phyloP scores from a whole-genome alignment of 1,140 invertebrate species.

The Lepidurus packardi region DNA sequence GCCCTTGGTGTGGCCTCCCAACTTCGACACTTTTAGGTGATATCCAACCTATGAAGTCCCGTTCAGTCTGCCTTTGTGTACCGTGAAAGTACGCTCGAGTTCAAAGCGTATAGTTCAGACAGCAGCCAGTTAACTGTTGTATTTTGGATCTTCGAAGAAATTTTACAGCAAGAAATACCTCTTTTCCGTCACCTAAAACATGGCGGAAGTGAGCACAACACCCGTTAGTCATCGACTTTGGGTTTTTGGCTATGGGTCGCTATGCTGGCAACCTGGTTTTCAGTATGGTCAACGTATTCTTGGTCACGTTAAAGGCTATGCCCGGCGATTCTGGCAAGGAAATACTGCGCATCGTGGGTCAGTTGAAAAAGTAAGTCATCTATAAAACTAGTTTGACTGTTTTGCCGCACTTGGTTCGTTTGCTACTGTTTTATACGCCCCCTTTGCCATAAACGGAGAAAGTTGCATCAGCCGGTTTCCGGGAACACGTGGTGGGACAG shows the following conservation, averaged over 20 bases:
- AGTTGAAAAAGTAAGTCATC: constrained; percentile 58
- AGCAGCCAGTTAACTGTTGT: background rate
- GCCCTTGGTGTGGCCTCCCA: background rate
- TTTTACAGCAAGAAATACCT: background rate
- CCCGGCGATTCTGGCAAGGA: constrained; percentile 78
- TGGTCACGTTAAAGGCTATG: constrained; percentile 67
- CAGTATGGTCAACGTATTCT: constrained; percentile 61
- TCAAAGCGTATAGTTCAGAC: background rate
- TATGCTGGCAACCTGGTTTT: constrained; percentile 83
- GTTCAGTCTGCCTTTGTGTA: background rate
- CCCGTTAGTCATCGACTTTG: constrained; percentile 45
- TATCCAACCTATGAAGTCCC: too few relatives aligned
- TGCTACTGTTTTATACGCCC: background rate
- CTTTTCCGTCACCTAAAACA: background rate
- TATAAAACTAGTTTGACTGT: background rate
- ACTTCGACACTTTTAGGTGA: background rate
- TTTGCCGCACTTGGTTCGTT: background rate
- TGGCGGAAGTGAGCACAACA: background rate
- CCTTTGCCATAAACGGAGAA: background rate
- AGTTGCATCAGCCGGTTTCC: constrained; percentile 28
- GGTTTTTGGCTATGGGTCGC: constrained; percentile 80
- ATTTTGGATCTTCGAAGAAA: background rate
- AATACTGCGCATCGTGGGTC: constrained; percentile 75
- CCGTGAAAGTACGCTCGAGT: background rate
- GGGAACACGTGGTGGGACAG: background rate